These are phyloP conservation scores for Xiphophorus hellerii DNA, from an alignment of 2,113 vertebrate species.

Conservation along the genomic window DNA sequence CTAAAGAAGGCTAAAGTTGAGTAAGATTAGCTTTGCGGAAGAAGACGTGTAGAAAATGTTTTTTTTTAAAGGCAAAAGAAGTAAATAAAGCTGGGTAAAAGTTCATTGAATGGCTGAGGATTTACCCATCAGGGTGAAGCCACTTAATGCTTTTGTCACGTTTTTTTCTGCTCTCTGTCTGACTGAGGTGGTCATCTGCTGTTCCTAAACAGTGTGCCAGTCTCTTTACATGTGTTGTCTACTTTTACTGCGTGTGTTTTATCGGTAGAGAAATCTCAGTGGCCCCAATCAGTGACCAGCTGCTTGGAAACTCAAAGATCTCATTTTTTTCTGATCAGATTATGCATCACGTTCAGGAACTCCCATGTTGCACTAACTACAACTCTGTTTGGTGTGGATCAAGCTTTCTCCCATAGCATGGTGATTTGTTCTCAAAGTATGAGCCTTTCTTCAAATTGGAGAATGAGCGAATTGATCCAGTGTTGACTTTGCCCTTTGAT, in stretches of 20 bases:
- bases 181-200: background rate
- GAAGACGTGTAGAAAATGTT: background rate
- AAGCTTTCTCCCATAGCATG: no score
- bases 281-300: background rate
- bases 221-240: background rate
- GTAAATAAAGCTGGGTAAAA: background rate
- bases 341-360: no score
- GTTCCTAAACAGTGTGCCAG: background rate
- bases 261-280: background rate
- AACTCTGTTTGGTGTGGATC: no score
- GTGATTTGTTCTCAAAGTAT: no score
- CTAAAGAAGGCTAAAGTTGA: background rate
- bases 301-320: background rate
- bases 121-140: background rate
- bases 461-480: no score
- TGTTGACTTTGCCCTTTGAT: no score
- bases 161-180: background rate
- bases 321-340: no score
- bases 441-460: no score
- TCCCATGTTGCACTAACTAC: no score
- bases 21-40: background rate
- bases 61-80: background rate
- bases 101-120: background rate
- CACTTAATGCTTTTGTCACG: background rate
- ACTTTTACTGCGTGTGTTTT: background rate